phyloP scores from a whole-genome alignment of 2,797 vertebrate species.

The Argya squamiceps region DNA sequence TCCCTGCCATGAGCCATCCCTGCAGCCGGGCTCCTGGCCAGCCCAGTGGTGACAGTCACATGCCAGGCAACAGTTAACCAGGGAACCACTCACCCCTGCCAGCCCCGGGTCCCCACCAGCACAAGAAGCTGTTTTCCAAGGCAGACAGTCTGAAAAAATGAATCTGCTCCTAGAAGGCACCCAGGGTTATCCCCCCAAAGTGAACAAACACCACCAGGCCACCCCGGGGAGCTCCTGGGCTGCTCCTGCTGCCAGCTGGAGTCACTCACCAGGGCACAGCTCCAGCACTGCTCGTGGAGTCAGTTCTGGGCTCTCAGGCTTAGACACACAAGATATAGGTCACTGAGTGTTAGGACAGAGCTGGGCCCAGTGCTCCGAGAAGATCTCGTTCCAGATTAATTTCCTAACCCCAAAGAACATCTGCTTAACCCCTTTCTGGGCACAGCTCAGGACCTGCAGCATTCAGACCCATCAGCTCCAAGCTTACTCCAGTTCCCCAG shows the following conservation, averaged over 20 bases:
- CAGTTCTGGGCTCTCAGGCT: not conserved
- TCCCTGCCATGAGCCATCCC: not conserved
- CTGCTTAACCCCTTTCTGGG: not conserved
- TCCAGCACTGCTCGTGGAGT: not conserved
- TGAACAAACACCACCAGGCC: fast-evolving
- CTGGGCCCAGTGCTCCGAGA: not conserved
- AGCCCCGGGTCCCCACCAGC: not conserved
- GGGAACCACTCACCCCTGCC: not conserved
- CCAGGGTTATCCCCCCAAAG: fast-evolving
- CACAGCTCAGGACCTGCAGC: not conserved
- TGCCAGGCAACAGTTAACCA: not conserved
- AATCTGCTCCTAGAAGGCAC: not conserved
- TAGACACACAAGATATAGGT: not conserved
- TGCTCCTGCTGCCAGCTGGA: not conserved
- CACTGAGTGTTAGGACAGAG: not conserved
- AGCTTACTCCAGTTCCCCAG: not conserved
- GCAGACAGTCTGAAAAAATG: fast-evolving
- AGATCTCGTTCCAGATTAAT: not conserved
- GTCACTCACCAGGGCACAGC: not conserved
- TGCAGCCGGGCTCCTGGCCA: not conserved
- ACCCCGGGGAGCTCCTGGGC: not conserved
- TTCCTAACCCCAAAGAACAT: not conserved
- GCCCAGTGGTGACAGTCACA: not conserved
- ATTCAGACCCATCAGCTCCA: not conserved
- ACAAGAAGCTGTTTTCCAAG: not conserved